phyloP scores from a whole-genome alignment of 1,140 invertebrate species.

The Thereuonema tuberculata region DNA sequence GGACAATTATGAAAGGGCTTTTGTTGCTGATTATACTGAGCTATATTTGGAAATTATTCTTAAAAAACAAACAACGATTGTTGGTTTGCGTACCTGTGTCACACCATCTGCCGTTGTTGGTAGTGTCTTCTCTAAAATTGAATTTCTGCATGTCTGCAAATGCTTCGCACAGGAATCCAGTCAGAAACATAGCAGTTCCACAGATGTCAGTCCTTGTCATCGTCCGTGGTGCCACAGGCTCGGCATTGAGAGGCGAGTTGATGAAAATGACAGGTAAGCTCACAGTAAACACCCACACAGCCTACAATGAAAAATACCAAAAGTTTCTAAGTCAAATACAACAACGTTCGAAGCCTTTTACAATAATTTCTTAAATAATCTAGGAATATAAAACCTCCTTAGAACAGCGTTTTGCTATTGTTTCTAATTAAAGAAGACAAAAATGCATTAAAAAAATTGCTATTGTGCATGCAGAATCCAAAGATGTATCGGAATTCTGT shows the following conservation, averaged over 20 bases:
- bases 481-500: conserved; percentile 13
- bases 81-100: conserved; percentile 55
- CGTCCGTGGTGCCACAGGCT: conserved; percentile 40
- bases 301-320: conserved; percentile 45
- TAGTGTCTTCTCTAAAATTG: conserved; percentile 67
- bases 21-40: no score
- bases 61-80: no score
- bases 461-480: background rate
- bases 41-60: no score
- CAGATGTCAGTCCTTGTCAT: conserved; percentile 60
- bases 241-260: conserved; percentile 59
- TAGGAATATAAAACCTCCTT: background rate
- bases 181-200: conserved; percentile 64
- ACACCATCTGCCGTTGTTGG: conserved; percentile 73
- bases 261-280: conserved; percentile 82
- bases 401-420: no score
- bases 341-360: background rate
- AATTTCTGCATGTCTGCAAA: conserved; percentile 86
- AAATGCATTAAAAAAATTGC: background rate
- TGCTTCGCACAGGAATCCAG: conserved; percentile 71
- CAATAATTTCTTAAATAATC: conserved; percentile 6
- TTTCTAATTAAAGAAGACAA: background rate
- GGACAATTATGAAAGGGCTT: no score
- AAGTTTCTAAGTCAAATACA: background rate
- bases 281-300: conserved; percentile 81